Percentiles rank a stretch among this genome's conserved stretches.
phyloP scores from a whole-genome alignment of 2,888 invertebrate genomes.

The Punctoribates punctum region DNA sequence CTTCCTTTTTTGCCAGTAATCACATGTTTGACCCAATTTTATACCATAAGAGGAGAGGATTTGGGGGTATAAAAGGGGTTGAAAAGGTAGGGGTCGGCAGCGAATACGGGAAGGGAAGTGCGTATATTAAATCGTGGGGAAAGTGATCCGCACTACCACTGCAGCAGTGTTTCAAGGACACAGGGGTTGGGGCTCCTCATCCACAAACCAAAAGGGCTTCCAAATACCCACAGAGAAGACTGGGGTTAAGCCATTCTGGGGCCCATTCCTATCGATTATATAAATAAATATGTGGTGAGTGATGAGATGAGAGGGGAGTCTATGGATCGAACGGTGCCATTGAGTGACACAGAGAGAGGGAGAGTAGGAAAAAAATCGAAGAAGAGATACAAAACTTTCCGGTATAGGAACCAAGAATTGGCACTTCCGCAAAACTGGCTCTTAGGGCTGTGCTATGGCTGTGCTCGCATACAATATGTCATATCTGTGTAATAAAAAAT shows the following conservation, averaged over 20 bases:
- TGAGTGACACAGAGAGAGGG: not conserved
- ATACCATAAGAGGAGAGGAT: not conserved
- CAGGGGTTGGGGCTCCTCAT: not conserved
- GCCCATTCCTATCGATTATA: not conserved
- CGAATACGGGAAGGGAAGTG: constrained; percentile 9
- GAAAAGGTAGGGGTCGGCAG: not conserved
- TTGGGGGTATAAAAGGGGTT: constrained; percentile 12
- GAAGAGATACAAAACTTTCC: constrained; percentile 13
- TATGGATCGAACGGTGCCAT: not conserved
- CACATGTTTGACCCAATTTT: constrained; percentile 28
- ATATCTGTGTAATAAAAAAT: no score
- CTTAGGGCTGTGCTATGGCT: not conserved
- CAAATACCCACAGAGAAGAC: not conserved
- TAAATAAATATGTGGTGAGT: constrained; percentile 25
- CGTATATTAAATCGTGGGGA: not conserved
- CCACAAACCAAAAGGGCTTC: not conserved
- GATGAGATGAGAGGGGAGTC: constrained; percentile 1
- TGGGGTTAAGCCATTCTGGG: not conserved
- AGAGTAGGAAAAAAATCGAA: not conserved
- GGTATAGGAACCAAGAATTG: constrained; percentile 4
- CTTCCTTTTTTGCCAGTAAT: constrained; percentile 23
- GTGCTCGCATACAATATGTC: not conserved
- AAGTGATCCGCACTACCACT: not conserved
- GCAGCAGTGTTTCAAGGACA: not conserved
- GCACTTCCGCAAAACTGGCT: constrained; percentile 2